phyloP scores from a whole-genome alignment of 2,797 vertebrate species.

The Sebastes minor region DNA sequence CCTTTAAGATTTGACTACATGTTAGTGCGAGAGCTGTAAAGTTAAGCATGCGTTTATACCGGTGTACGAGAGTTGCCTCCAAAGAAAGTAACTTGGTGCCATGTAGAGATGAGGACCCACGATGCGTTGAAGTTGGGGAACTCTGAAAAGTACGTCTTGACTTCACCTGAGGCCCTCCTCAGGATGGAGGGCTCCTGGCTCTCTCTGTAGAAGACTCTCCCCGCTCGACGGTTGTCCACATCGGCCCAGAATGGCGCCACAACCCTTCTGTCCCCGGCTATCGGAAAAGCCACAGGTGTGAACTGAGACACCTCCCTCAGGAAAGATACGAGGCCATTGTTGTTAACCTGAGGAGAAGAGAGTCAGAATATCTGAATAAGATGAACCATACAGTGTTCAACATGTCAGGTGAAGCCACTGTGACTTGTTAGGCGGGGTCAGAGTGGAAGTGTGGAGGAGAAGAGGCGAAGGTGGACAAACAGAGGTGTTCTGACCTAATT shows the following conservation, averaged over 20 bases:
- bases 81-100: constrained; percentile 96
- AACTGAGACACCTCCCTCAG: constrained; percentile 97
- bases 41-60: constrained; percentile 72
- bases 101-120: constrained; percentile 94
- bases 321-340: constrained; percentile 97
- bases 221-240: constrained; percentile 93
- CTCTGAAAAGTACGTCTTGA: constrained; percentile 89
- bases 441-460: constrained; percentile 26
- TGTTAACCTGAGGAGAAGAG: constrained; percentile 90
- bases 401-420: constrained; percentile 16
- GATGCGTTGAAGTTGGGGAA: constrained; percentile 86
- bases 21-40: neutral
- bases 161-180: constrained; percentile 84
- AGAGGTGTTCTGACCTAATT: constrained; percentile 38
- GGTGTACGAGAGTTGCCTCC: constrained; percentile 91
- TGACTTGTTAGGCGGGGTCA: constrained; percentile 1
- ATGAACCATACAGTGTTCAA: neutral
- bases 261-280: constrained; percentile 93
- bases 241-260: constrained; percentile 98
- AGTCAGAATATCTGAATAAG: neutral
- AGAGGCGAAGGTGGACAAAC: constrained; percentile 37
- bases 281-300: constrained; percentile 95
- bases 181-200: constrained; percentile 83
- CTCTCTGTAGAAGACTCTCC: constrained; percentile 91
- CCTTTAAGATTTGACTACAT: neutral